These are phyloP conservation scores for Chascanopsetta lugubris DNA, from an alignment of 2,113 vertebrate species.

Conservation along the genomic window DNA sequence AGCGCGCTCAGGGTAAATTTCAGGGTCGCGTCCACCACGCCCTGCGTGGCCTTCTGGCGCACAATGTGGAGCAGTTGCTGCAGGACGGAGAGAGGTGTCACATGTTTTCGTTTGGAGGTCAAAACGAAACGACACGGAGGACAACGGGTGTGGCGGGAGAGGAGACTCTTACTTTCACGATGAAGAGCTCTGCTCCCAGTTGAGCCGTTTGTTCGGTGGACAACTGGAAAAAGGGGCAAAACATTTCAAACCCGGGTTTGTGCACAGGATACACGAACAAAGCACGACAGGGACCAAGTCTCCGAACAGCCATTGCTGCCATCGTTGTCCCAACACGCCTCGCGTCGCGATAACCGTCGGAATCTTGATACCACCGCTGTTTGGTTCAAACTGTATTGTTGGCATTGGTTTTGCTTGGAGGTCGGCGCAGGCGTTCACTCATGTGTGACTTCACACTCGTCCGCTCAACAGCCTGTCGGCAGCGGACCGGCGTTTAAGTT, in stretches of 20 bases:
- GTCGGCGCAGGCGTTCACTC: too few relatives aligned
- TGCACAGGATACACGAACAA: not conserved
- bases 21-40: constrained; percentile 94
- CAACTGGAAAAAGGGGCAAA: constrained; percentile 77
- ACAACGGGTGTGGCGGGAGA: too few relatives aligned
- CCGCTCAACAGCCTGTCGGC: too few relatives aligned
- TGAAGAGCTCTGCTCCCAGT: constrained; percentile 95
- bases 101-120: not conserved
- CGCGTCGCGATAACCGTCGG: too few relatives aligned
- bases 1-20: constrained; percentile 98
- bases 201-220: constrained; percentile 98
- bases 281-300: not conserved
- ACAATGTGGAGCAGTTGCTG: constrained; percentile 99
- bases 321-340: too few relatives aligned
- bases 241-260: not conserved
- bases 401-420: too few relatives aligned
- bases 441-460: too few relatives aligned
- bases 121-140: too few relatives aligned
- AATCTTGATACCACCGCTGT: too few relatives aligned
- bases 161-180: constrained; percentile 87
- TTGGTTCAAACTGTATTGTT: too few relatives aligned
- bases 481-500: too few relatives aligned
- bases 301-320: too few relatives aligned
- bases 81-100: not conserved
- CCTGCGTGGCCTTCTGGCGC: constrained; percentile 95